phyloP scores from a whole-genome alignment of 2,888 invertebrate genomes.

The Orthosia gracilis region DNA sequence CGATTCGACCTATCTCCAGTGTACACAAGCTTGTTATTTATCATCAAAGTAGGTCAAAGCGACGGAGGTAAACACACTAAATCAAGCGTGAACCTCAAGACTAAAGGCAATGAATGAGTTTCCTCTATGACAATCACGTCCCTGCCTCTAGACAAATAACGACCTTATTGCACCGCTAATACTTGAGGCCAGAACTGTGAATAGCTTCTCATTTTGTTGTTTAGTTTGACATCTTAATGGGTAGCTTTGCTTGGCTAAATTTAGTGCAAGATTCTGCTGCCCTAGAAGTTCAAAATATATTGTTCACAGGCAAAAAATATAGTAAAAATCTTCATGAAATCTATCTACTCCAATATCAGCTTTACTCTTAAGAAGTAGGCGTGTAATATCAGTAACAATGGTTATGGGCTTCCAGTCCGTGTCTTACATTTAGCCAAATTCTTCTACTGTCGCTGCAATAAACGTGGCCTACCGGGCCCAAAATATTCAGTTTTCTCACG shows the following conservation, averaged over 20 bases:
- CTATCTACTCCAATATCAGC: too few relatives aligned
- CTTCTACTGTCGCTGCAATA: too few relatives aligned
- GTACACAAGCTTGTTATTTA: conserved; percentile 2
- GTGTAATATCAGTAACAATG: too few relatives aligned
- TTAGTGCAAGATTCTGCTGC: background rate
- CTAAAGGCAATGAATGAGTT: conserved; percentile 58
- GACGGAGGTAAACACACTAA: conserved; percentile 49
- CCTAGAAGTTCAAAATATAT: too few relatives aligned
- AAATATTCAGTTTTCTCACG: too few relatives aligned
- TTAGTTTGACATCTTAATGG: conserved; percentile 13
- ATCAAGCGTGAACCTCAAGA: conserved; percentile 57
- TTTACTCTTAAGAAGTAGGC: too few relatives aligned
- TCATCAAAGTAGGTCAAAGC: conserved; percentile 38
- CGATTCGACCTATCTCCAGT: background rate
- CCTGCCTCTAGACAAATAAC: conserved; percentile 52
- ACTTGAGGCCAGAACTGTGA: conserved; percentile 49
- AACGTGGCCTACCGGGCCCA: too few relatives aligned
- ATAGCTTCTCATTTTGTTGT: conserved; percentile 32
- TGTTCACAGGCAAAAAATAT: too few relatives aligned
- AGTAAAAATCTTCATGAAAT: too few relatives aligned
- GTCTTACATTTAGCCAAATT: too few relatives aligned
- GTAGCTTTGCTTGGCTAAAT: conserved; percentile 6
- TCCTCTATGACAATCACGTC: conserved; percentile 48
- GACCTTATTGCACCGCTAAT: conserved; percentile 50
- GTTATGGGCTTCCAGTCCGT: too few relatives aligned